Evolutionary conservation across 2,113 vertebrate genomes (phyloP).

Genomic region (Paramormyrops kingsleyae): DNA sequence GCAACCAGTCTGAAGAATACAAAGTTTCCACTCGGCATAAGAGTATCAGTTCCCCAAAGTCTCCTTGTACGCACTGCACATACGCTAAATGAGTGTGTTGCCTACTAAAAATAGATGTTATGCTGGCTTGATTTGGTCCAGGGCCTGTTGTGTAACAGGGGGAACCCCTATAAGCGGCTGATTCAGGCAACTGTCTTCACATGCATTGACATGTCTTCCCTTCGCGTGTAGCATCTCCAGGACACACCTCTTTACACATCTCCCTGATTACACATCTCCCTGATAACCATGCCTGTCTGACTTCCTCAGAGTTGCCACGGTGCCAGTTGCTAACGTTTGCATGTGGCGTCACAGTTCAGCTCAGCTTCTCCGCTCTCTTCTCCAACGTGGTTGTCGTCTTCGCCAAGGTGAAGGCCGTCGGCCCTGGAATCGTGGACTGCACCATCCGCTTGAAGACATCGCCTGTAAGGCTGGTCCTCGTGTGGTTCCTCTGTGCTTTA

Average conservation of each 20-base stretch:
- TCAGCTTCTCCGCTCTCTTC: conserved; percentile 68
- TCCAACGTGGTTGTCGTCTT: conserved; percentile 70
- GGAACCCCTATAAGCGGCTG: neutral
- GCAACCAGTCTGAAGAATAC: neutral
- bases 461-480: neutral
- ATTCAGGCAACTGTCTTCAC: neutral
- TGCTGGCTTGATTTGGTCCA: neutral
- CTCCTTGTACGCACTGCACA: neutral
- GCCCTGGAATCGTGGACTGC: conserved; percentile 41
- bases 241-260: neutral
- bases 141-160: neutral
- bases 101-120: neutral
- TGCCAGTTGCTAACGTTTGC: conserved; percentile 53
- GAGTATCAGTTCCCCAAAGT: neutral
- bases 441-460: conserved; percentile 1
- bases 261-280: neutral
- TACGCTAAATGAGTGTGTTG: neutral
- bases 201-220: neutral
- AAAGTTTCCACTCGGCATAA: neutral
- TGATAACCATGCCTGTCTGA: neutral
- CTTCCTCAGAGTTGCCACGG: conserved; percentile 50
- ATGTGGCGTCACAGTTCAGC: conserved; percentile 57
- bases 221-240: neutral
- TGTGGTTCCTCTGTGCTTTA: neutral
- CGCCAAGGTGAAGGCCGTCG: conserved; percentile 52